Percentiles rank a stretch among this genome's conserved stretches.
These are phyloP conservation scores for Drosophila imparisetae DNA, from an alignment of 2,888 invertebrate species.

Conservation along the genomic window DNA sequence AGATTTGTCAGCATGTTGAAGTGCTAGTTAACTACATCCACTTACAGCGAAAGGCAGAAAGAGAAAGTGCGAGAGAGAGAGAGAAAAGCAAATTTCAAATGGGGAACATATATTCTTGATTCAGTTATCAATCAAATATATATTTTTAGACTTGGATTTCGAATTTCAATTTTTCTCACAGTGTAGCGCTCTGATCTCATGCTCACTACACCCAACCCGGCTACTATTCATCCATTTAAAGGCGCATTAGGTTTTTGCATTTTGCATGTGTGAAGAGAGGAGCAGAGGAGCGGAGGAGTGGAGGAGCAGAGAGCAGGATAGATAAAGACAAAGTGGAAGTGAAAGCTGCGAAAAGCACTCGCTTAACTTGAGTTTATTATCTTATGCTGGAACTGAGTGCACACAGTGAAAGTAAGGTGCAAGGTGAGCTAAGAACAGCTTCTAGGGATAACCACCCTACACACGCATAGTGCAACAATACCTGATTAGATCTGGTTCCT, in stretches of 20 bases:
- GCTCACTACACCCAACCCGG: background rate
- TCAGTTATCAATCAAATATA: background rate
- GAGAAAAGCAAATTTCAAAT: background rate
- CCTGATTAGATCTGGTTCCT: no score
- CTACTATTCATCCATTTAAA: constrained; percentile 33
- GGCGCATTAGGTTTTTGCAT: constrained; percentile 44
- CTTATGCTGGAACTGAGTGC: background rate
- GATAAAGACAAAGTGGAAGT: constrained; percentile 41
- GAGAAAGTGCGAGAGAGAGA: background rate
- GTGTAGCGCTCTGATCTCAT: background rate
- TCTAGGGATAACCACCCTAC: background rate
- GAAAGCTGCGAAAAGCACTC: constrained; percentile 14
- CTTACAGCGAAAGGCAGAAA: background rate
- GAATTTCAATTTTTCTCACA: background rate
- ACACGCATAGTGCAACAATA: background rate
- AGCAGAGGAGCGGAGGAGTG: background rate
- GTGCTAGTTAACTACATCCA: constrained; percentile 26
- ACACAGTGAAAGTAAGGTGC: background rate
- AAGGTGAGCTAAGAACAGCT: background rate
- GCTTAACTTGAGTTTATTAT: constrained; percentile 20
- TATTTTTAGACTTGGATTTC: background rate
- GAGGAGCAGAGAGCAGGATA: no score
- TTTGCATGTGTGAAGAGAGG: constrained; percentile 25
- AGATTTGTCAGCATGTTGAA: constrained; percentile 23
- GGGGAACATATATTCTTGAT: background rate